A percentile compares a stretch with the other conserved stretches of the same genome.
phyloP scores from a whole-genome alignment of 2,888 invertebrate species.

The Hirudinaria manillensis region DNA sequence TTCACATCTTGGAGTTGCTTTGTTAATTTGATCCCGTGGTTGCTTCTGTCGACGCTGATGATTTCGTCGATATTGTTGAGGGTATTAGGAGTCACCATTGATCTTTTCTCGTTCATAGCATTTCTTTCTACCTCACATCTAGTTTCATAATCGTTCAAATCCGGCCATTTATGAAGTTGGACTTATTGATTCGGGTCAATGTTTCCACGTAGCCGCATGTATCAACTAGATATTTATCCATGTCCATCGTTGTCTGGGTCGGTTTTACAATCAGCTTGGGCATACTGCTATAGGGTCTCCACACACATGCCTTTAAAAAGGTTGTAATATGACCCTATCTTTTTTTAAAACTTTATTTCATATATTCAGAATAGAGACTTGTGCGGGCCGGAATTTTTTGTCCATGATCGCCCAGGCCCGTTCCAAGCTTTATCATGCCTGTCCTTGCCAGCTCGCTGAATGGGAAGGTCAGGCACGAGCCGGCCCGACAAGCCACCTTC shows the following conservation, averaged over 20 bases:
- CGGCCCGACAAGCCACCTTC: too few species aligned
- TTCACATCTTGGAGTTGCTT: background rate
- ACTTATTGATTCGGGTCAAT: slow-evolving; percentile 15
- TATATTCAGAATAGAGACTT: too few species aligned
- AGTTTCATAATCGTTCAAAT: too few species aligned
- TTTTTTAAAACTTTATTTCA: too few species aligned
- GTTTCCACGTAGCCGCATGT: slow-evolving; percentile 10
- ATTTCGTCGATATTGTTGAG: background rate
- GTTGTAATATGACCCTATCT: background rate
- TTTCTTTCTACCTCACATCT: too few species aligned
- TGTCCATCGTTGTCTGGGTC: slow-evolving; percentile 39
- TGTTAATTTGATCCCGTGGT: background rate
- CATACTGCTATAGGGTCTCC: slow-evolving; percentile 47
- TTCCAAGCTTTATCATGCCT: too few species aligned
- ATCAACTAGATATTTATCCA: slow-evolving; percentile 28
- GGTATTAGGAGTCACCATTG: background rate
- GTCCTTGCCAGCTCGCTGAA: too few species aligned
- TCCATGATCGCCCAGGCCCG: too few species aligned
- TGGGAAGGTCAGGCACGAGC: too few species aligned
- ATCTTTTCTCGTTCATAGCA: background rate
- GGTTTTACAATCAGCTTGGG: slow-evolving; percentile 51
- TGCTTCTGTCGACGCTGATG: background rate
- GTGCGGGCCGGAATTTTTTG: too few species aligned
- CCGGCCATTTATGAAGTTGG: slow-evolving; percentile 2
- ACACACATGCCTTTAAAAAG: slow-evolving; percentile 48